These are phyloP conservation scores for Embidobia sp. DNA, from an alignment of 2,888 invertebrate genomes.

Conservation along the genomic window DNA sequence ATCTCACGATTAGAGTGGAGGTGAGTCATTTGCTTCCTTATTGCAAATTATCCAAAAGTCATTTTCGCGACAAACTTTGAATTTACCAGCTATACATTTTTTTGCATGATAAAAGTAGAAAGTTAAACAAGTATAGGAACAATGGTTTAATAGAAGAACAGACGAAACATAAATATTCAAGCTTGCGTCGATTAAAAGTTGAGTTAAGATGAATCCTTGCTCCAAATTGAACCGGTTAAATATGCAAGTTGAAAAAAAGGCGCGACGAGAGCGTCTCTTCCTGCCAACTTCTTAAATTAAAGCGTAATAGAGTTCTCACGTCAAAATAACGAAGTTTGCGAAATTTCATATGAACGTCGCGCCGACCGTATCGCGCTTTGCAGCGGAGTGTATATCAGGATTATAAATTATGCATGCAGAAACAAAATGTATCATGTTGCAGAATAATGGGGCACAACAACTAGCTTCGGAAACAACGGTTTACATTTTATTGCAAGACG, in stretches of 20 bases:
- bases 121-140: no score
- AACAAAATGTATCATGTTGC: conserved; percentile 61
- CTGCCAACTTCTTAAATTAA: conserved; percentile 42
- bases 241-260: conserved; percentile 3
- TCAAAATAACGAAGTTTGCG: conserved; percentile 43
- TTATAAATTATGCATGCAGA: conserved; percentile 48
- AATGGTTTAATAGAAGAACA: no score
- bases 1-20: conserved; percentile 97
- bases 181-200: no score
- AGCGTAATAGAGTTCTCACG: conserved; percentile 31
- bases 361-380: conserved; percentile 17
- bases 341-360: conserved; percentile 42
- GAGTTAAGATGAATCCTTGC: no score
- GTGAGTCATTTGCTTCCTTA: conserved; percentile 83
- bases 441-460: conserved; percentile 98
- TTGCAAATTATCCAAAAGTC: no score
- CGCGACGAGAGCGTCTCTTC: conserved; percentile 4
- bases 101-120: no score
- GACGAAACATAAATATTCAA: no score
- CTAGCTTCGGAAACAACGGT: conserved; percentile 97
- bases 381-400: conserved; percentile 22
- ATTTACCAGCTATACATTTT: conserved; percentile 49
- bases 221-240: no score
- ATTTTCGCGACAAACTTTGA: conserved; percentile 10
- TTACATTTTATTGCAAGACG: conserved; percentile 95